These are phyloP conservation scores for Monodelphis domestica DNA, from an alignment of 2,797 vertebrate species.

Conservation along the genomic window DNA sequence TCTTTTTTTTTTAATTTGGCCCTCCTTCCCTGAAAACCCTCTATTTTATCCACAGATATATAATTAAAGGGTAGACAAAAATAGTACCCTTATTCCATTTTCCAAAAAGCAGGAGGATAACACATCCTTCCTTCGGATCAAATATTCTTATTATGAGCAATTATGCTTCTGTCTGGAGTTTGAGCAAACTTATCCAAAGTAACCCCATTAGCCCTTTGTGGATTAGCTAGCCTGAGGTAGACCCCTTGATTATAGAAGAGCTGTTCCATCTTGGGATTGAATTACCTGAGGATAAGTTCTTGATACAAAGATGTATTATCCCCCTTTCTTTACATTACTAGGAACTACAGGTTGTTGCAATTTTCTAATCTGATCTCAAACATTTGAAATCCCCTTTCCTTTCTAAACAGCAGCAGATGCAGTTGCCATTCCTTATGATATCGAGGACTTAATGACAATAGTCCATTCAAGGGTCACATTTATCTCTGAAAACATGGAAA, in stretches of 20 bases:
- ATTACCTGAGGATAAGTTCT: background rate
- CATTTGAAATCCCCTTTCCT: background rate
- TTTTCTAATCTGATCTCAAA: slow-evolving; percentile 19
- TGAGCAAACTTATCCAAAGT: background rate
- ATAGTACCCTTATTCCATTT: background rate
- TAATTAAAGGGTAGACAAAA: background rate
- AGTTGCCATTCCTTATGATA: background rate
- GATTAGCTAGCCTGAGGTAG: background rate
- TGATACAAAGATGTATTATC: background rate
- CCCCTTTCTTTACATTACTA: background rate
- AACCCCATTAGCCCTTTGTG: background rate
- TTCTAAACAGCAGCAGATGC: background rate
- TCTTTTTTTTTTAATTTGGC: background rate
- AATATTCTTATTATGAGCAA: background rate
- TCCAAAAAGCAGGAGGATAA: background rate
- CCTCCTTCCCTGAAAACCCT: background rate
- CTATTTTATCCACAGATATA: background rate
- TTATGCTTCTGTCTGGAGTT: background rate
- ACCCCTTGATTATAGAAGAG: background rate
- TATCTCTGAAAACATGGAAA: background rate
- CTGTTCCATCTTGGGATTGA: background rate
- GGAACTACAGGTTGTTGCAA: background rate
- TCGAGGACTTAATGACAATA: background rate
- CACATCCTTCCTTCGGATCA: background rate
- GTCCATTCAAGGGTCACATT: background rate